Evolutionary conservation across 1,140 invertebrate genomes (phyloP), one percentile per base, ranked within the genome.

Genomic region (Stenopsyche tienmushanensis): DNA sequence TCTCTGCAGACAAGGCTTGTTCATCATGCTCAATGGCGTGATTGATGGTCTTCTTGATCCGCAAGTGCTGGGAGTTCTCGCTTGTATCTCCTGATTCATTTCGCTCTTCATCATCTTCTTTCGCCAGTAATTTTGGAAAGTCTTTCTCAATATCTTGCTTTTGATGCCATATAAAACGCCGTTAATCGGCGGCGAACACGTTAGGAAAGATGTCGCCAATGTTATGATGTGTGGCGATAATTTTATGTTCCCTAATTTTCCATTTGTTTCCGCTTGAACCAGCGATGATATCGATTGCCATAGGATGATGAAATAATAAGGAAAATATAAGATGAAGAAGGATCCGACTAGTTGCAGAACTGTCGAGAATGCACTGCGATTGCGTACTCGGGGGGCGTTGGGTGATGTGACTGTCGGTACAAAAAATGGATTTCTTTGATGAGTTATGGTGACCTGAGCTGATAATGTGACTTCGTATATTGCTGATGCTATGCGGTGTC

Each of bases 391-490:
- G 15, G 82, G 83, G 17, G 81, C 82, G 41, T 80, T 81, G 5
- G 80, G 77, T 2, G 83, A 77, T 2, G 85, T 84, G 3, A 78
- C 78, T 1, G 83, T 84, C 41, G 86, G 83, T 64, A 87, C 81
- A 70, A 86, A 87, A 72, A 88, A 88, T 13, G 89, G 89, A 72
- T 91, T 91, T 44, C 87, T 78, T 73, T 91, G 89, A 71, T 91
- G 90, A 0, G 89, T 91, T 66, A 92, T 90, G 7, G 90, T 91
- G 39, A 91, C 90, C 77, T 92, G 90, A 1, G 90, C 90, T 2
- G 89, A 90, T 34, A 92, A 74, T 0, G 90, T 92, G 3, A 92
- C 90, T 78, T 92, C 89, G 76, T 90, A 92, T 66, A 93, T 90
- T 3, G 90, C 90, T 23, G 90, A 88, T 15, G 90, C 90, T 55